phyloP scores from a whole-genome alignment of 2,797 vertebrate genomes.

The Iguana delicatissima region DNA sequence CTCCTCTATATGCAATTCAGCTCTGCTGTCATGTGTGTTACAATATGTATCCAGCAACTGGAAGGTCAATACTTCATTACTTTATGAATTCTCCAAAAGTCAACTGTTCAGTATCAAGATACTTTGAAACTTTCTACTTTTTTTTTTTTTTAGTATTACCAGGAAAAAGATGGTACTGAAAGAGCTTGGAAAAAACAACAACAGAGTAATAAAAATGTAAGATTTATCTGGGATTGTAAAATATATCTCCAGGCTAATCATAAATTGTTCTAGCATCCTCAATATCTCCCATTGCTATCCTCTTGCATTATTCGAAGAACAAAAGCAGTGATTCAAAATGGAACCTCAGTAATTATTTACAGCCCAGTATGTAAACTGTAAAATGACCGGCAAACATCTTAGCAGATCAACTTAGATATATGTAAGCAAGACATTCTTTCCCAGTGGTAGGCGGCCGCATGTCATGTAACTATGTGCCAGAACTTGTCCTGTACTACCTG shows the following conservation, averaged over 20 bases:
- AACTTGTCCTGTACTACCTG: constrained; percentile 69
- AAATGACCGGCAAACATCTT: constrained; percentile 59
- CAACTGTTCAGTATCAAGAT: constrained; percentile 30
- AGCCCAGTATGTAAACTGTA: constrained; percentile 30
- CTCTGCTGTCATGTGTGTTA: not conserved
- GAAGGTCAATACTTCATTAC: constrained; percentile 48
- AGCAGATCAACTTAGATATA: constrained; percentile 35
- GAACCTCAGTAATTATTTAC: constrained; percentile 53
- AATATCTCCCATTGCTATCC: not conserved
- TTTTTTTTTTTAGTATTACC: not conserved
- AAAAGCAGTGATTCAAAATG: constrained; percentile 43
- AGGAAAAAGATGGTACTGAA: constrained; percentile 35
- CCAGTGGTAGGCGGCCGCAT: constrained; percentile 24
- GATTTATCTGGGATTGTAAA: constrained; percentile 46
- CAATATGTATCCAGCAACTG: constrained; percentile 5
- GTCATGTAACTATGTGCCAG: constrained; percentile 60
- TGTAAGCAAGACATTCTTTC: constrained; percentile 60
- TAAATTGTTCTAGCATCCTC: constrained; percentile 18
- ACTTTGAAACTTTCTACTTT: not conserved
- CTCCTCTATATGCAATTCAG: constrained; percentile 3
- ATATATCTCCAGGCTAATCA: constrained; percentile 49
- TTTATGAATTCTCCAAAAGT: constrained; percentile 1
- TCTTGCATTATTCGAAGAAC: constrained; percentile 9
- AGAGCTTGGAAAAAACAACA: constrained; percentile 46
- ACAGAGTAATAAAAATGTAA: constrained; percentile 7